These are phyloP conservation scores for Alouatta palliata DNA, from an alignment of 2,113 vertebrate genomes.

Conservation along the genomic window DNA sequence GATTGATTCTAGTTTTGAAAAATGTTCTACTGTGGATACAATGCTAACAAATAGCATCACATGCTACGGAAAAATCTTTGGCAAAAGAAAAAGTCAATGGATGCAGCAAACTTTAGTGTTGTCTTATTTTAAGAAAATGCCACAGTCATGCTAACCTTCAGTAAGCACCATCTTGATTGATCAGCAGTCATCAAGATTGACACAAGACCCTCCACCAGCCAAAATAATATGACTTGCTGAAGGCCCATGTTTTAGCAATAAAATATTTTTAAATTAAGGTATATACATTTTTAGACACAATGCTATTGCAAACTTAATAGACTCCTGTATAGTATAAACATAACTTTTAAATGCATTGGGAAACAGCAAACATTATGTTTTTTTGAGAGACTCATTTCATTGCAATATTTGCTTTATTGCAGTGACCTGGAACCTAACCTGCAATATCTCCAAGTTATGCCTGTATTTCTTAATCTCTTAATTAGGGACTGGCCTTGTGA, in stretches of 20 bases:
- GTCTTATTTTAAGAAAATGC: neutral
- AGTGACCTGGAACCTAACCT: neutral
- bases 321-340: neutral
- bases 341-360: neutral
- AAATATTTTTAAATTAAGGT: neutral
- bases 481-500: neutral
- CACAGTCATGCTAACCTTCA: neutral
- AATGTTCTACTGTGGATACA: neutral
- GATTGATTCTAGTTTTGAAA: neutral
- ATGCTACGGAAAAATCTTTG: neutral
- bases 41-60: neutral
- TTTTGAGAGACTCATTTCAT: neutral
- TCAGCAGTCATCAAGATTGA: neutral
- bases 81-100: neutral
- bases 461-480: neutral
- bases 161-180: neutral
- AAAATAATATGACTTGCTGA: neutral
- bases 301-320: neutral
- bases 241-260: neutral
- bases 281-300: neutral
- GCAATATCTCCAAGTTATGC: neutral
- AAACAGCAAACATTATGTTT: neutral
- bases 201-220: neutral
- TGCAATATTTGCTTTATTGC: neutral
- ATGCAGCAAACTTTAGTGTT: neutral